These are phyloP conservation scores for Hiodon alosoides DNA, from an alignment of 2,113 vertebrate species.

Conservation along the genomic window DNA sequence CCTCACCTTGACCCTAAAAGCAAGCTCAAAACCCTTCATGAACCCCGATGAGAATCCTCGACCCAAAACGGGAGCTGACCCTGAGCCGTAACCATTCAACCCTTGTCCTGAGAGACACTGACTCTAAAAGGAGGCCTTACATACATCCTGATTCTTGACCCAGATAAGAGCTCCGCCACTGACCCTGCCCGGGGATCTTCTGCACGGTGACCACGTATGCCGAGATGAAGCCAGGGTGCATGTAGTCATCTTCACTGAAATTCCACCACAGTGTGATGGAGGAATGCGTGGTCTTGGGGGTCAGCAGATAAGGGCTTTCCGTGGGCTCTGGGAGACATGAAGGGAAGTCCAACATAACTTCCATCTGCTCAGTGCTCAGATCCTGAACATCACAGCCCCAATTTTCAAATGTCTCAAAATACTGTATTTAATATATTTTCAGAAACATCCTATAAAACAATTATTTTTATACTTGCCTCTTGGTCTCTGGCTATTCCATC, in stretches of 20 bases:
- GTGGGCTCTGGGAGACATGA: constrained; percentile 33
- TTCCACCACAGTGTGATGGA: constrained; percentile 49
- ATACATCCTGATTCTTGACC: neutral
- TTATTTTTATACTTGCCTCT: too few species aligned
- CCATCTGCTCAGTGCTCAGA: neutral
- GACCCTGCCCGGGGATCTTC: neutral
- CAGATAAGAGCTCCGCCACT: neutral
- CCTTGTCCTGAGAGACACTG: neutral
- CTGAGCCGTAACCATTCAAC: neutral
- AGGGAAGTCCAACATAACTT: neutral
- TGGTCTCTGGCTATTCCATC: too few species aligned
- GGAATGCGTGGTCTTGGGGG: constrained; percentile 30
- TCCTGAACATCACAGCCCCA: too few species aligned
- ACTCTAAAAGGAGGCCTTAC: neutral
- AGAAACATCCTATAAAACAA: too few species aligned
- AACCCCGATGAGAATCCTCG: neutral
- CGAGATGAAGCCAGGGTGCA: constrained; percentile 47
- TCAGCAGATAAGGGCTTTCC: constrained; percentile 19
- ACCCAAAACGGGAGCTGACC: neutral
- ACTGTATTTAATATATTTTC: too few species aligned
- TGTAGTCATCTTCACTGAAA: constrained; percentile 41
- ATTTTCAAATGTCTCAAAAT: too few species aligned
- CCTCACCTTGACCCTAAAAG: too few species aligned
- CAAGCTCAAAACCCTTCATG: neutral
- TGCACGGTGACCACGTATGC: constrained; percentile 45